Conservation (phyloP, 1,140 invertebrate species). For the Aphis gossypii region DNA sequence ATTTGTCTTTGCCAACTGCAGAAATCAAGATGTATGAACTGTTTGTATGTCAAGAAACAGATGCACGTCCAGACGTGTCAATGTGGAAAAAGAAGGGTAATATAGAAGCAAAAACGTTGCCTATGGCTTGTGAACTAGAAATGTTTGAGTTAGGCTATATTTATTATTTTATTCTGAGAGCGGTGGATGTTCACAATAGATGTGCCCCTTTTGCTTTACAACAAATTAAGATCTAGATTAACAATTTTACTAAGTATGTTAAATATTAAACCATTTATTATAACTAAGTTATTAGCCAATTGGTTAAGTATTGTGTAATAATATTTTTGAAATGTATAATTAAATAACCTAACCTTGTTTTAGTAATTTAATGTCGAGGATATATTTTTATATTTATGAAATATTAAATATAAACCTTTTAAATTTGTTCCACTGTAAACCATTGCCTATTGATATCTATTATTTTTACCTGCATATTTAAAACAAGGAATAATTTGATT, state of each 20-base stretch:
- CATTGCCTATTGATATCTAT: too few species aligned
- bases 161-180: constrained; percentile 23
- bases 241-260: not conserved
- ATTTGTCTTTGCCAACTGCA: not conserved
- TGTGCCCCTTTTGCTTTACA: not conserved
- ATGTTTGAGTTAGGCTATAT: not conserved
- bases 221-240: not conserved
- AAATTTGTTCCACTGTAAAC: too few species aligned
- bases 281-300: not conserved
- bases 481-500: too few species aligned
- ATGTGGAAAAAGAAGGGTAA: constrained; percentile 24
- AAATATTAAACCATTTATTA: not conserved
- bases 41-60: not conserved
- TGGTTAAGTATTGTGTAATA: not conserved
- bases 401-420: too few species aligned
- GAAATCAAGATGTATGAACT: constrained; percentile 24
- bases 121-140: constrained; percentile 24
- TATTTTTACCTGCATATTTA: too few species aligned
- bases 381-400: too few species aligned
- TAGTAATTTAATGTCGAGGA: too few species aligned
- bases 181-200: not conserved
- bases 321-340: not conserved
- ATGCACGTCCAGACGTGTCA: not conserved
- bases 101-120: not conserved
- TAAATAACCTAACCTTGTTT: too few species aligned